A percentile compares a stretch with the other conserved stretches of the same genome.
Conservation (phyloP, 1,140 invertebrate species). For the Coptotermes formosanus region DNA sequence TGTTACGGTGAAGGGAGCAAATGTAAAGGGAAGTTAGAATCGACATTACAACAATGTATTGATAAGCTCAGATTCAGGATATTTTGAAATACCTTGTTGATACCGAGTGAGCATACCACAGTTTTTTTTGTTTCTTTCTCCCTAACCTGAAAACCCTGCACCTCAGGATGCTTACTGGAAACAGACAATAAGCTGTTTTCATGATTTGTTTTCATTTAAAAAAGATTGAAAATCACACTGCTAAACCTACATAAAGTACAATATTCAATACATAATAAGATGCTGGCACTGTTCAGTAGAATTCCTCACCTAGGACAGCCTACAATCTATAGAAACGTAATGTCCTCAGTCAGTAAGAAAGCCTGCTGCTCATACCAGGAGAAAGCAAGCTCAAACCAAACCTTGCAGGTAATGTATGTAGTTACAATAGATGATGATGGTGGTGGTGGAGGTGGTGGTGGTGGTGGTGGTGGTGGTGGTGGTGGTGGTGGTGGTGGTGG, state of each 20-base stretch:
- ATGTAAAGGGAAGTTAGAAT: neutral
- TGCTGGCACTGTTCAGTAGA: neutral
- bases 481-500: no score
- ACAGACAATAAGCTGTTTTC: neutral
- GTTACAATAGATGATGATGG: no score
- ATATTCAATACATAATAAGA: no score
- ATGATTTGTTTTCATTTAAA: neutral
- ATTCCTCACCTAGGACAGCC: neutral
- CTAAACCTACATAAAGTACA: slow-evolving; percentile 1
- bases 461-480: no score
- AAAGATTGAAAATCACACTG: neutral
- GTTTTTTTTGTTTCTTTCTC: neutral
- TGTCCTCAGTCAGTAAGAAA: neutral
- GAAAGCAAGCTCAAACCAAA: neutral
- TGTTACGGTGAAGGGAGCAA: neutral
- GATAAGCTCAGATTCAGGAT: slow-evolving; percentile 5
- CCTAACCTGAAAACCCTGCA: slow-evolving; percentile 10
- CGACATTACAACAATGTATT: neutral
- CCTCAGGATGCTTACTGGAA: neutral
- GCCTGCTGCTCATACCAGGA: neutral
- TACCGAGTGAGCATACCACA: neutral
- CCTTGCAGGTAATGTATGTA: no score
- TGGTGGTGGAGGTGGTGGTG: no score
- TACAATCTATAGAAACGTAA: neutral
- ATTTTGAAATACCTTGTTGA: slow-evolving; percentile 16